A percentile compares a stretch with the other conserved stretches of the same genome.
phyloP scores from a whole-genome alignment of 2,888 invertebrate species.

The Charanyca ferruginea region DNA sequence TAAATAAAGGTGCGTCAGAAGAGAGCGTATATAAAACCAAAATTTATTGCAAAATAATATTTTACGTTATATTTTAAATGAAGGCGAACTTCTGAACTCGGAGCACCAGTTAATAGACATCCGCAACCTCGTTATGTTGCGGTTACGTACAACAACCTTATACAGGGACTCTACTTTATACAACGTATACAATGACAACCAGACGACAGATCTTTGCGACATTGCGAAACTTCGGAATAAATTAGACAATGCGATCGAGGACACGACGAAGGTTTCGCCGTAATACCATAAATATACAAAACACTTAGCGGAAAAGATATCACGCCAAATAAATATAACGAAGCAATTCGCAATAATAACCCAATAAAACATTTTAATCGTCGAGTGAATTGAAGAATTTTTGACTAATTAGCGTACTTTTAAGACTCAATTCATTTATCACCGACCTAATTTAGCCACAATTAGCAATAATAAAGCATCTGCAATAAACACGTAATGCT shows the following conservation, averaged over 20 bases:
- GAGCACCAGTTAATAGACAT: conserved; percentile 59
- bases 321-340: conserved; percentile 27
- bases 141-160: conserved; percentile 46
- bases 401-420: conserved; percentile 60
- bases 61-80: conserved; percentile 41
- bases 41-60: conserved; percentile 32
- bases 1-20: conserved; percentile 28
- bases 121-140: conserved; percentile 45
- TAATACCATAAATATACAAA: conserved; percentile 23
- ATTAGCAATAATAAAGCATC: conserved; percentile 76
- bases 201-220: conserved; percentile 42
- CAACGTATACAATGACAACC: conserved; percentile 35
- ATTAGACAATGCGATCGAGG: conserved; percentile 54
- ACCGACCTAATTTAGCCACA: conserved; percentile 73
- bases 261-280: conserved; percentile 19
- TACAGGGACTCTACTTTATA: conserved; percentile 43
- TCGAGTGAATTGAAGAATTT: conserved; percentile 24
- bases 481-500: conserved; percentile 73
- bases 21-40: conserved; percentile 33
- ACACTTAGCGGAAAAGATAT: conserved; percentile 30
- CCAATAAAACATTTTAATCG: conserved; percentile 44
- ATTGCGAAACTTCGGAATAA: conserved; percentile 53
- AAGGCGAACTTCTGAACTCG: conserved; percentile 60
- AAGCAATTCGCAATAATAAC: conserved; percentile 39
- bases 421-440: conserved; percentile 66